These are phyloP conservation scores for Craseonycteris thonglongyai DNA, from an alignment of 2,113 vertebrate species.

Conservation along the genomic window DNA sequence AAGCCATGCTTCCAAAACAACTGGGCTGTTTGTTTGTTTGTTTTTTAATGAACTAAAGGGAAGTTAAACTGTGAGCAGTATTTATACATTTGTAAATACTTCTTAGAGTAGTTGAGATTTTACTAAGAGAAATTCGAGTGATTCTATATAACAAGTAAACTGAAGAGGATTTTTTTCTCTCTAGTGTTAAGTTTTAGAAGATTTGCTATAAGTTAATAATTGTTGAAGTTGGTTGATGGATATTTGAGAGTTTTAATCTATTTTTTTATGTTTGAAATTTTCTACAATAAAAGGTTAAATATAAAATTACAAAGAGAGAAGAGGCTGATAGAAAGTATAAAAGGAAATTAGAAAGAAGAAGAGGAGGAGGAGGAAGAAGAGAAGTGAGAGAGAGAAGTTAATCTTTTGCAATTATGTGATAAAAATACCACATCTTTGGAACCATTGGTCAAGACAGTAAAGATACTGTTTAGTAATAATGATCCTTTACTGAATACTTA, in stretches of 20 bases:
- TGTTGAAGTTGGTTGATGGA: not conserved
- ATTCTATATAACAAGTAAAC: not conserved
- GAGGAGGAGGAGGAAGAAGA: not conserved
- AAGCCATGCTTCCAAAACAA: not conserved
- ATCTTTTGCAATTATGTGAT: not conserved
- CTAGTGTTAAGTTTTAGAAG: not conserved
- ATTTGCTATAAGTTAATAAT: not conserved
- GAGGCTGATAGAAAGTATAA: not conserved
- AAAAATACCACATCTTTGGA: not conserved
- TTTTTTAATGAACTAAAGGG: not conserved
- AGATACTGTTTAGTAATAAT: not conserved
- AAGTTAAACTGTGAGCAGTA: not conserved
- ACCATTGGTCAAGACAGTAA: not conserved
- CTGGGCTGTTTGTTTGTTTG: not conserved
- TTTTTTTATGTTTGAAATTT: conserved; percentile 5
- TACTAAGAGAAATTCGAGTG: conserved; percentile 17
- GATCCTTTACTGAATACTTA: not conserved
- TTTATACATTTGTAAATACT: not conserved
- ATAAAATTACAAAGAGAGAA: not conserved
- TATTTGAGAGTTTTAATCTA: not conserved
- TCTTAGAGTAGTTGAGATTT: not conserved
- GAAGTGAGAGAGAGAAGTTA: not conserved
- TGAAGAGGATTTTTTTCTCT: not conserved
- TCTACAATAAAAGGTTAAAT: not conserved
- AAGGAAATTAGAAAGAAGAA: not conserved